Conservation (phyloP, 2,797 vertebrate species). For the Esox masquinongy region DNA sequence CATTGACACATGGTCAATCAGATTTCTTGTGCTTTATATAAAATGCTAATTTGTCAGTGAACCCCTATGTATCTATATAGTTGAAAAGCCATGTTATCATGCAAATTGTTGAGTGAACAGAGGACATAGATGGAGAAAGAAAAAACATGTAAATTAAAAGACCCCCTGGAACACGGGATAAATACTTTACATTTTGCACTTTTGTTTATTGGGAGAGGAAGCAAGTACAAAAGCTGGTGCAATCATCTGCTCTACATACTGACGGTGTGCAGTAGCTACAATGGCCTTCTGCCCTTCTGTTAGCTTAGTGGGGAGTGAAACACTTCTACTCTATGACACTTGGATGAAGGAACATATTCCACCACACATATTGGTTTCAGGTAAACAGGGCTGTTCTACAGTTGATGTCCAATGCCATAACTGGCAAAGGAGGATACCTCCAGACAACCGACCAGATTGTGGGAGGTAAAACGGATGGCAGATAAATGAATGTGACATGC, state of each 20-base stretch:
- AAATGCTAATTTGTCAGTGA: neutral
- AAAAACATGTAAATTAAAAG: neutral
- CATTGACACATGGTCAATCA: neutral
- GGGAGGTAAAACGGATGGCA: neutral
- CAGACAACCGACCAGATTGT: neutral
- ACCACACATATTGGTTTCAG: slow-evolving; percentile 9
- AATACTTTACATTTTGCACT: neutral
- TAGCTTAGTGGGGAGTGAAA: neutral
- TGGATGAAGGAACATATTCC: slow-evolving; percentile 5
- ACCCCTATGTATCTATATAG: neutral
- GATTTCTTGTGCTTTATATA: neutral
- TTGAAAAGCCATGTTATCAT: no score
- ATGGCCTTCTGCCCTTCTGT: neutral
- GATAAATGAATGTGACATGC: neutral
- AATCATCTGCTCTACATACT: slow-evolving; percentile 56
- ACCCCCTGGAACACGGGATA: neutral
- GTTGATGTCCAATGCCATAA: slow-evolving; percentile 53
- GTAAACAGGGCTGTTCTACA: slow-evolving; percentile 2
- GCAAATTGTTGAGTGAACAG: neutral
- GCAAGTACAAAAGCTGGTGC: slow-evolving; percentile 56
- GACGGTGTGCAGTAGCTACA: slow-evolving; percentile 38
- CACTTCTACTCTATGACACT: neutral
- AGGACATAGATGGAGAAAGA: neutral
- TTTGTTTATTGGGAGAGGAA: slow-evolving; percentile 22
- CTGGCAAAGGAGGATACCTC: slow-evolving; percentile 28